Percentiles rank a stretch among this genome's conserved stretches.
Evolutionary conservation across 1,140 invertebrate species (phyloP).

Genomic region (Zaprionus lachaisei): DNA sequence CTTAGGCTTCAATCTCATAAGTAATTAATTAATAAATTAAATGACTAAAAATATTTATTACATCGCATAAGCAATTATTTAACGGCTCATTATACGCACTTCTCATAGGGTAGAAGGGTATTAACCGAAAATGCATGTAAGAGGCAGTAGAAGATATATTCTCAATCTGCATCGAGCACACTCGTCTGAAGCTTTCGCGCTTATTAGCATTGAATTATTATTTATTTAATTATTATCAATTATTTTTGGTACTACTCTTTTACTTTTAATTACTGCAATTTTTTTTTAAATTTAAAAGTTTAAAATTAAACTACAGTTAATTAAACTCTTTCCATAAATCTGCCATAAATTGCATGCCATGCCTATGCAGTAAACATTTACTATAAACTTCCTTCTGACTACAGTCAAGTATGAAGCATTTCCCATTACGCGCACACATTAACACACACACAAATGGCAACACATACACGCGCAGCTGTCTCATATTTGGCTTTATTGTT

Average conservation of each 20-base stretch:
- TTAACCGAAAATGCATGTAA: too few relatives aligned
- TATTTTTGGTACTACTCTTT: not conserved
- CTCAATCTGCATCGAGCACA: too few relatives aligned
- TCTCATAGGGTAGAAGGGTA: too few relatives aligned
- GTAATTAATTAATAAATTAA: too few relatives aligned
- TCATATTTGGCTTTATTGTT: constrained; percentile 46
- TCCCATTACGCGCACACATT: constrained; percentile 8
- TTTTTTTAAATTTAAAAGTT: not conserved
- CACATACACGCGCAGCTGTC: constrained; percentile 1
- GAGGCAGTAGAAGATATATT: too few relatives aligned
- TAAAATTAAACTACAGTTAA: not conserved
- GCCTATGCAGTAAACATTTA: constrained; percentile 2
- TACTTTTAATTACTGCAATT: not conserved
- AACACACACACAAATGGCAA: not conserved
- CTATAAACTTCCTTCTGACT: not conserved
- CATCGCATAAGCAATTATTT: too few relatives aligned
- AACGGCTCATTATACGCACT: too few relatives aligned
- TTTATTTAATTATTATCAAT: not conserved
- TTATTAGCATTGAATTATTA: not conserved
- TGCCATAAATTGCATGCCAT: not conserved
- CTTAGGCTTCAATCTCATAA: too few relatives aligned
- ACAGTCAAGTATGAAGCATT: constrained; percentile 13
- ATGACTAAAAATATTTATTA: too few relatives aligned
- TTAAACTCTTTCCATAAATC: not conserved
- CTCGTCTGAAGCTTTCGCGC: too few relatives aligned